Conservation (phyloP, 2,888 invertebrate genomes). For the Platycheirus rosarum region DNA sequence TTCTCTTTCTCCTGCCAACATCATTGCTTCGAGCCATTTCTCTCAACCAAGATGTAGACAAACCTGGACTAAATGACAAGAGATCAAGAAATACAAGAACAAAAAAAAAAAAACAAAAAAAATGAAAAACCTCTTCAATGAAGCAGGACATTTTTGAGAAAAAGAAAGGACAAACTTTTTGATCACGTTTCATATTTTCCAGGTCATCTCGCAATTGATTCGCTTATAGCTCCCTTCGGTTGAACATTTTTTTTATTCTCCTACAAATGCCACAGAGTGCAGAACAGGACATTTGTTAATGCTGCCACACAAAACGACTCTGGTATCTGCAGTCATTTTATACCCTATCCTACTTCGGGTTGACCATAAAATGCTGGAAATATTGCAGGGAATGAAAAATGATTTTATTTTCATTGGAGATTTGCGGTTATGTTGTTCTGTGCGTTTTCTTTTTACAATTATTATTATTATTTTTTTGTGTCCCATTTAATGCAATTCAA, state of each 20-base stretch:
- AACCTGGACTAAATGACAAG: conserved; percentile 30
- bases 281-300: conserved; percentile 55
- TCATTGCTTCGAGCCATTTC: conserved; percentile 5
- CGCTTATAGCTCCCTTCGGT: conserved; percentile 49
- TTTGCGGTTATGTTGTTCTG: conserved; percentile 4
- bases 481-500: conserved; percentile 52
- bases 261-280: conserved; percentile 16
- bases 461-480: conserved; percentile 39
- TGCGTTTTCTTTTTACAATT: conserved; percentile 38
- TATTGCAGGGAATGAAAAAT: conserved; percentile 67
- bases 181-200: conserved; percentile 77
- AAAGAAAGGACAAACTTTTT: conserved; percentile 60
- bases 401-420: conserved; percentile 64
- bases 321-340: conserved; percentile 61
- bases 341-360: conserved; percentile 35
- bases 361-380: conserved; percentile 60
- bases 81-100: conserved; percentile 24
- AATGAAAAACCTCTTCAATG: not conserved
- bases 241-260: not conserved
- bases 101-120: not conserved
- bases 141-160: not conserved
- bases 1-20: conserved; percentile 25
- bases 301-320: conserved; percentile 42
- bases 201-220: conserved; percentile 76
- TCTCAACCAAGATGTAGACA: conserved; percentile 2